Conservation (phyloP, 1,140 invertebrate genomes). For the Drosophila ogumai region DNA sequence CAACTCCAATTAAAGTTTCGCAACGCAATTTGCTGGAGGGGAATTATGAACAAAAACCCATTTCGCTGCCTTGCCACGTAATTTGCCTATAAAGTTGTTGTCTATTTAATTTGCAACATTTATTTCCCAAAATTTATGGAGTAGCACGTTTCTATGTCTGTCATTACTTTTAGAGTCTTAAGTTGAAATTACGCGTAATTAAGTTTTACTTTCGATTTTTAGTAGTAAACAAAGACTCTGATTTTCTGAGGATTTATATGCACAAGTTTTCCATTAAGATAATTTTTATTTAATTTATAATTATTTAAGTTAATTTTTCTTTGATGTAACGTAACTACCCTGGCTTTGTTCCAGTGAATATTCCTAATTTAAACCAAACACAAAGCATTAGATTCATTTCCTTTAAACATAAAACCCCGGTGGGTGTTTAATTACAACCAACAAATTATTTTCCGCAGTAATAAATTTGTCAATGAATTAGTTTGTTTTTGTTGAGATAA, state of each 20-base stretch:
- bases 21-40: slow-evolving; percentile 15
- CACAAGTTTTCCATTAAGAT: background rate
- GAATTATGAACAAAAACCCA: slow-evolving; percentile 38
- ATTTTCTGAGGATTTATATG: background rate
- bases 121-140: slow-evolving; percentile 25
- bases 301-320: too few relatives aligned
- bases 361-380: background rate
- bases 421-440: slow-evolving; percentile 18
- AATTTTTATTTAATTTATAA: background rate
- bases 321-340: too few relatives aligned
- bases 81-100: slow-evolving; percentile 42
- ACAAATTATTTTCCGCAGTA: slow-evolving; percentile 29
- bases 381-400: background rate
- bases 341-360: background rate
- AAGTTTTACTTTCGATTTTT: background rate
- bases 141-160: slow-evolving; percentile 6
- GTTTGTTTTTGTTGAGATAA: slow-evolving; percentile 36
- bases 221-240: background rate
- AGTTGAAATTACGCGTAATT: background rate
- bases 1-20: slow-evolving; percentile 43
- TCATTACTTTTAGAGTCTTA: slow-evolving; percentile 5
- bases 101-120: slow-evolving; percentile 34
- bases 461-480: slow-evolving; percentile 37
- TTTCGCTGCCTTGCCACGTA: slow-evolving; percentile 35
- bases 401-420: background rate